Evolutionary conservation across 2,113 vertebrate genomes (phyloP).

Genomic region (Picathartes gymnocephalus): DNA sequence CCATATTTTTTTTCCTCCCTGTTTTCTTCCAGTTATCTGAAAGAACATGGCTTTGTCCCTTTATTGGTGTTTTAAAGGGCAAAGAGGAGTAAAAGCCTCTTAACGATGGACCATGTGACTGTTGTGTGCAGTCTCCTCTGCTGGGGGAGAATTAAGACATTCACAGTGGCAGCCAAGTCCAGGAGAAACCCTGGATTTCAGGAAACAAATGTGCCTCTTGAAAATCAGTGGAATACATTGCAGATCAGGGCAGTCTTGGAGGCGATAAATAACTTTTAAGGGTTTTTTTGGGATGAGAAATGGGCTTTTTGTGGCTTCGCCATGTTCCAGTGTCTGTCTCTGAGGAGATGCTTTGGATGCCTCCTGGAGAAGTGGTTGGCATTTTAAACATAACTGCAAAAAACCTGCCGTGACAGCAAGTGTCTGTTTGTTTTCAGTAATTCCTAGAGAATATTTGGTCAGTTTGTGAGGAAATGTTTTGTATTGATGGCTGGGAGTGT

Average conservation of each 20-base stretch:
- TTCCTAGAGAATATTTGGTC: neutral
- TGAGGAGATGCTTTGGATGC: neutral
- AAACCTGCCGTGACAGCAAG: fast-evolving
- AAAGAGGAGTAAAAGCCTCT: constrained; percentile 26
- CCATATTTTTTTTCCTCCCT: neutral
- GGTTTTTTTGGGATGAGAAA: fast-evolving
- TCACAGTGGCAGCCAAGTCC: neutral
- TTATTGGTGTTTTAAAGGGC: constrained; percentile 26
- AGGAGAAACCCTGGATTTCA: neutral
- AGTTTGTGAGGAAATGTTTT: neutral
- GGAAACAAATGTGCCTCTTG: neutral
- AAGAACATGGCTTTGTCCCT: neutral
- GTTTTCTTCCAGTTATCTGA: neutral
- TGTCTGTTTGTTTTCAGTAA: neutral
- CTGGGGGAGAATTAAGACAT: neutral
- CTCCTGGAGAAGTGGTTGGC: neutral
- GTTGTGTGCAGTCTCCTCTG: neutral
- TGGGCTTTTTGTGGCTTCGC: neutral
- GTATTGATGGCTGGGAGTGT: neutral
- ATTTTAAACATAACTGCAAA: neutral
- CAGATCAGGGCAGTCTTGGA: neutral
- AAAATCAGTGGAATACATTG: fast-evolving
- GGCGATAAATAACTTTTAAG: neutral
- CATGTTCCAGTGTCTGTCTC: neutral
- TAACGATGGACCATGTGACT: neutral